Evolutionary conservation across 1,140 invertebrate genomes (phyloP), one percentile per base, ranked within the genome.

Genomic region (Acromyrmex heyeri): DNA sequence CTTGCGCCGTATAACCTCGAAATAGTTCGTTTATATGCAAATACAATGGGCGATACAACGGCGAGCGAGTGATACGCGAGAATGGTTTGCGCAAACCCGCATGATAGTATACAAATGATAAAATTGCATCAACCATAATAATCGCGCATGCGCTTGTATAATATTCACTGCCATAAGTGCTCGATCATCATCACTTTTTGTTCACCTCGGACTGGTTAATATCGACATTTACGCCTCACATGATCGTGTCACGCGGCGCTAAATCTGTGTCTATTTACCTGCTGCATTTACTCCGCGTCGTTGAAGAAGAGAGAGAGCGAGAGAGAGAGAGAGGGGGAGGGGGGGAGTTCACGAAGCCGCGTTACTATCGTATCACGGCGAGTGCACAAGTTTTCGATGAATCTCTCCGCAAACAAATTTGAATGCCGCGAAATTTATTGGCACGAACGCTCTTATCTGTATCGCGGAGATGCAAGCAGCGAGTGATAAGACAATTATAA

Each of bases 11-110:
- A 88, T 90, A 88, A 91, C 91, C 87, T 91, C 87, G 87, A 93
- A 89, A 92, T 93, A 92, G 92, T 94, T 93, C 92, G 91, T 94
- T 93, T 93, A 93, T 92, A 94, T 93, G 93, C 93, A 94, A 94
- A 93, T 94, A 88, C 79, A 73, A 75, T 89, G 89, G 91, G 61
- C 69, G 69, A 73, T 83, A 67, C 83, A 88, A 87, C 69, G 65
- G 48, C 61, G 76, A 27, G 85, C 88, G 85, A 85, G 86, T 55
- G 86, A 77, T 72, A 82, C 86, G 69, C 57, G 72, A 72, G 85
- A 87, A 89, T 85, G 75, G 44, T 69, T 61, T 48, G 44, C 65
- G 62, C 76, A 38, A 73, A 87, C 86, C 64, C 76, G 70, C 79
- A 90, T 86, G 87, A 88, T 86, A 86, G 62, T 89, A 89, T 77